Conservation (phyloP, 2,113 vertebrate species). For the Rhea americana region DNA sequence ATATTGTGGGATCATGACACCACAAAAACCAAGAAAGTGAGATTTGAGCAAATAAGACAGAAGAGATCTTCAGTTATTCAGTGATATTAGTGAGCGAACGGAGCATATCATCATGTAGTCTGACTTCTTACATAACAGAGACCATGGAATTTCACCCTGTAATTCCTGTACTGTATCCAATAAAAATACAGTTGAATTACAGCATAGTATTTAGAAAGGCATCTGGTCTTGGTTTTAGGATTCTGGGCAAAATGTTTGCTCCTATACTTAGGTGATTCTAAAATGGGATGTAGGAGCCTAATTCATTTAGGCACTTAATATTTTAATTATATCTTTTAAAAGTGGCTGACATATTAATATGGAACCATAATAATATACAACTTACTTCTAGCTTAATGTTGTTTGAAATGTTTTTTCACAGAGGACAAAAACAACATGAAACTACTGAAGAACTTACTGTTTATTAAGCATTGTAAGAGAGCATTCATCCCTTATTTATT, state of each 20-base stretch:
- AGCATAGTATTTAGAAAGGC: conserved; percentile 8
- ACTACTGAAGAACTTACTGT: neutral
- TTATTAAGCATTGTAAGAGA: neutral
- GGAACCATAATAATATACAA: neutral
- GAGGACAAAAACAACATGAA: neutral
- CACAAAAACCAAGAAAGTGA: neutral
- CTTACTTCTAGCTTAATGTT: neutral
- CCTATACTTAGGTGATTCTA: neutral
- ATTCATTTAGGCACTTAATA: neutral
- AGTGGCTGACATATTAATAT: neutral
- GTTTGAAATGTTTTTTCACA: neutral
- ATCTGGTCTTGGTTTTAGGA: conserved; percentile 47
- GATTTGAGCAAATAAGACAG: neutral
- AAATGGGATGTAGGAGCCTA: neutral
- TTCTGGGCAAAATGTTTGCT: neutral
- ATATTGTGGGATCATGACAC: neutral
- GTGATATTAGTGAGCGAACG: neutral
- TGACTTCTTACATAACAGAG: conserved; percentile 28
- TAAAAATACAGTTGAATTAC: conserved; percentile 57
- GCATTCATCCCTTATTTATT: neutral
- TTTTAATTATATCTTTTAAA: neutral
- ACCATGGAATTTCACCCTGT: conserved; percentile 17
- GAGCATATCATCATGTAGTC: neutral
- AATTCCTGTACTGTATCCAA: conserved; percentile 39
- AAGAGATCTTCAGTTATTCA: neutral